These are phyloP conservation scores for Oryzias curvinotus DNA, from an alignment of 2,113 vertebrate species.

Conservation along the genomic window DNA sequence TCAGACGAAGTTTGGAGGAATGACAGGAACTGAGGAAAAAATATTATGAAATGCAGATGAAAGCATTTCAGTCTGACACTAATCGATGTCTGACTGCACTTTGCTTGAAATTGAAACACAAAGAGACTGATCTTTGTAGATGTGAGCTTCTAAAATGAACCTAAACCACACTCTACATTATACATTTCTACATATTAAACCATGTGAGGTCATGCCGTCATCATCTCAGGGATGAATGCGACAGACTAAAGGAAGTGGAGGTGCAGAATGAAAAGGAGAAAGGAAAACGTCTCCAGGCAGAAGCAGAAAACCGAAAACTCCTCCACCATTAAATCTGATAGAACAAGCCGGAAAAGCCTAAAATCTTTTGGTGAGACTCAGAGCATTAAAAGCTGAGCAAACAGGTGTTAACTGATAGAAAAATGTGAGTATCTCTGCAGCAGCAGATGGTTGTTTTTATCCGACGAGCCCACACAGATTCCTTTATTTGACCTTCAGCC, in stretches of 20 bases:
- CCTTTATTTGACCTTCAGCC: no score
- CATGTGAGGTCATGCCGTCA: conserved; percentile 3
- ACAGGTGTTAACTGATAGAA: background rate
- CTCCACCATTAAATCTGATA: no score
- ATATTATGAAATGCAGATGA: conserved; percentile 57
- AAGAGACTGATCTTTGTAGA: conserved; percentile 18
- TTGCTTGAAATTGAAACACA: conserved; percentile 20
- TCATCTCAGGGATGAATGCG: no score
- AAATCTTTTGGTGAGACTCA: background rate
- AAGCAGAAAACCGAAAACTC: no score
- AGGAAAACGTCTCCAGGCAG: no score
- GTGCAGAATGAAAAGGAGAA: no score
- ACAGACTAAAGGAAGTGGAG: no score
- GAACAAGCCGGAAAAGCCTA: no score
- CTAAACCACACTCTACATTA: conserved; percentile 22
- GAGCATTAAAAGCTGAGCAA: background rate
- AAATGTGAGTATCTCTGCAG: background rate
- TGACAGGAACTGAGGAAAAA: conserved; percentile 36
- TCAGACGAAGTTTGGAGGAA: conserved; percentile 22
- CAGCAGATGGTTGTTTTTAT: no score
- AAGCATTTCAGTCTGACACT: conserved; percentile 34
- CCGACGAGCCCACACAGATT: no score
- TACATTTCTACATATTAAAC: conserved; percentile 33
- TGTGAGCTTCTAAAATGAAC: background rate
- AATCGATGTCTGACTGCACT: conserved; percentile 48